Evolutionary conservation across 2,888 invertebrate species (phyloP).

Genomic region (Callinectes sapidus): DNA sequence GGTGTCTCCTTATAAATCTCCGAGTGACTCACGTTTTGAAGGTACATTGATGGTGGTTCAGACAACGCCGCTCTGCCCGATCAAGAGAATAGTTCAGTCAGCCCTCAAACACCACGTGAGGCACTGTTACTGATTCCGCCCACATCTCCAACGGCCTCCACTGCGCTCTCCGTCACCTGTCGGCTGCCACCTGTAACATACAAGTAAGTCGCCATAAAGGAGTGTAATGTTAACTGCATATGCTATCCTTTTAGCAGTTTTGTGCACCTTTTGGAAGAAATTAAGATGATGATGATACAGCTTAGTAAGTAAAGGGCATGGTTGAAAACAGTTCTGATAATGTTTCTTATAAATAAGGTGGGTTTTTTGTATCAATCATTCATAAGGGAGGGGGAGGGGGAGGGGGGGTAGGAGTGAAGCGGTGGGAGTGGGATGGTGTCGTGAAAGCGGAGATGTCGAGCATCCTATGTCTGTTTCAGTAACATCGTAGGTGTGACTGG

Average conservation of each 20-base stretch:
- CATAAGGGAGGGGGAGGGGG: background rate
- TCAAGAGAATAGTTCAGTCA: slow-evolving; percentile 47
- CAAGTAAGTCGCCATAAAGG: background rate
- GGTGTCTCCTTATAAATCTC: background rate
- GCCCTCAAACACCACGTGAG: slow-evolving; percentile 56
- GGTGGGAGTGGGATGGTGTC: background rate
- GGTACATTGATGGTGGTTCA: background rate
- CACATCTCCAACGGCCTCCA: slow-evolving; percentile 1
- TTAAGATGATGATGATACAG: background rate
- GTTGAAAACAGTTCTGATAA: background rate
- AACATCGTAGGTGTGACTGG: background rate
- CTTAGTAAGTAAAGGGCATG: background rate
- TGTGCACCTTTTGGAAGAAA: background rate
- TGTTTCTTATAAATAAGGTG: background rate
- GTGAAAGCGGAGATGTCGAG: background rate
- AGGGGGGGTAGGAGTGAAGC: background rate
- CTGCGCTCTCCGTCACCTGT: background rate
- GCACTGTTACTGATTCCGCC: slow-evolving; percentile 10
- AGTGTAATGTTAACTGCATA: background rate
- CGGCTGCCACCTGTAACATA: slow-evolving; percentile 5
- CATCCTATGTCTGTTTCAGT: background rate
- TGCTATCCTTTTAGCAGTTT: background rate
- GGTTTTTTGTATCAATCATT: background rate
- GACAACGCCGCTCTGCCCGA: background rate
- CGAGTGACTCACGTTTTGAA: slow-evolving; percentile 10